Base-by-base conservation (phyloP, 2,113 vertebrate genomes). In the Triplophysa tibetana region DNA sequence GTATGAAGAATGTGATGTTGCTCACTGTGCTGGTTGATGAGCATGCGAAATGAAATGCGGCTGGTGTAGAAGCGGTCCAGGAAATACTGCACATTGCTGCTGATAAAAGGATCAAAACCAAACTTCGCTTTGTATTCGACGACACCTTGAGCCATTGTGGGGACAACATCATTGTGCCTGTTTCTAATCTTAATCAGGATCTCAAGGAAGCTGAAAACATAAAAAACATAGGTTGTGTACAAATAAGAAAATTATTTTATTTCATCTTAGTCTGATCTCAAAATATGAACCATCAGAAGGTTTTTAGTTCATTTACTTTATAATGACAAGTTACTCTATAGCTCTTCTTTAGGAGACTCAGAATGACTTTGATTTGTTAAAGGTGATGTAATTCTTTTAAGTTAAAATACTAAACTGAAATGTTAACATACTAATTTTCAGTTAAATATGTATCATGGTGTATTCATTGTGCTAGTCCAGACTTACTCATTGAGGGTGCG, bases 41-140 rank as follows among this genome's bases (percentile, higher is more conserved):
- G 93, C 95, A 96, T 95, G 72, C 94, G 92, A 86, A 96, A 95
- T 10, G 95, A 96, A 86, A 96, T 96, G 72, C 95, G 94, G 82
- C 93, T 96, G 88, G 93, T 96, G 84, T 96, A 96, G 90, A 96
- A 96, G 6, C 94, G 93, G 68, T 96, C 95, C 88, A 95, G 89
- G 85, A 96, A 96, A 86, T 95, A 96, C 21, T 95, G 95, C 84
- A 96, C 94, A 83, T 96, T 96, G 88, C 92, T 94, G 93, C 94
- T 96, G 87, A 91, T 91, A 82, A 95, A 95, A 0, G 95, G 95
- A 82, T 96, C 95, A 84, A 95, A 95, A 21, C 95, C 95, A 60
- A 94, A 96, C 81, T 94, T 95, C 87, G 95, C 94, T 88, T 95
- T 96, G 88, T 95, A 96, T 85, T 96, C 95, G 79, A 96, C 95